These are phyloP conservation scores for Amazona guildingii DNA, from an alignment of 2,113 vertebrate species.

Conservation along the genomic window DNA sequence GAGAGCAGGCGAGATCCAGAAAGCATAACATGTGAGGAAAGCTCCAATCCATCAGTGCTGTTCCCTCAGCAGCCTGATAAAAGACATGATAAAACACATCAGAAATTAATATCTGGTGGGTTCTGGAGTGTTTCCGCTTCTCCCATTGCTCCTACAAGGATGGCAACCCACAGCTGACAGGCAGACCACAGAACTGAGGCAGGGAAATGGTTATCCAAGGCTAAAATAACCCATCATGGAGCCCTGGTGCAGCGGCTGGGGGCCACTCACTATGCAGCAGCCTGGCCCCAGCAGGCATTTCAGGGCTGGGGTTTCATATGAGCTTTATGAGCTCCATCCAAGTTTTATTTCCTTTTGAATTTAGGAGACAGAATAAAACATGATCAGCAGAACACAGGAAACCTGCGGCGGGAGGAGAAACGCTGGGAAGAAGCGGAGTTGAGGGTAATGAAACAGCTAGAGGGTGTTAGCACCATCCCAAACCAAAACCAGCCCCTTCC, in stretches of 20 bases:
- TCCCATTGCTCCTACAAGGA: background rate
- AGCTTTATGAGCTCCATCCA: background rate
- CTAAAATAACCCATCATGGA: background rate
- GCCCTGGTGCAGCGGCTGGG: rapidly evolving
- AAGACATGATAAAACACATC: rapidly evolving
- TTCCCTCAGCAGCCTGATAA: background rate
- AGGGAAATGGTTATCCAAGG: background rate
- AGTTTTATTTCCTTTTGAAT: background rate
- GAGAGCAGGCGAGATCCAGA: background rate
- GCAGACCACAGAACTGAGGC: background rate
- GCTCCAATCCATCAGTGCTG: background rate
- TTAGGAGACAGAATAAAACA: background rate
- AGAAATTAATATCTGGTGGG: background rate
- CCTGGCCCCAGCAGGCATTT: background rate
- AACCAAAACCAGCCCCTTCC: background rate
- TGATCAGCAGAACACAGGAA: background rate
- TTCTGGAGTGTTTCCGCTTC: background rate
- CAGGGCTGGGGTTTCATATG: background rate
- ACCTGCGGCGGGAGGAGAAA: background rate
- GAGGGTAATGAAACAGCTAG: conserved; percentile 21
- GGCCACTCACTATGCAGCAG: background rate
- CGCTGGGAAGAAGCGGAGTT: background rate
- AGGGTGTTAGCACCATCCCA: background rate
- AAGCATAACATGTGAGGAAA: background rate
- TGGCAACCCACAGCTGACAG: background rate